Percentiles rank a stretch among this genome's conserved stretches.
phyloP scores from a whole-genome alignment of 2,888 invertebrate species.

The Atherix ibis region DNA sequence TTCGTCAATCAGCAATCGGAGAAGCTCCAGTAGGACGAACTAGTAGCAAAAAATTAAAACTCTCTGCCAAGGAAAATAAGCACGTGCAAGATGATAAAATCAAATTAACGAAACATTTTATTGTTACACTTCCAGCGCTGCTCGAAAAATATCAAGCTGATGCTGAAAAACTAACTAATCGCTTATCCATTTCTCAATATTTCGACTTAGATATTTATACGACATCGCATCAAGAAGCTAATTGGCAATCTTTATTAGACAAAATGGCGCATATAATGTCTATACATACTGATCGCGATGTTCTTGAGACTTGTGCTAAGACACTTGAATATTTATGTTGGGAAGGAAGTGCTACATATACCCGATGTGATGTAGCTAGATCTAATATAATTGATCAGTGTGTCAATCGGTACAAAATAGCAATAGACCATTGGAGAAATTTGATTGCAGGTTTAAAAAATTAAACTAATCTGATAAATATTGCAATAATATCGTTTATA shows the following conservation, averaged over 20 bases:
- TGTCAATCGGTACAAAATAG: slow-evolving; percentile 72
- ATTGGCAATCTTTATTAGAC: slow-evolving; percentile 67
- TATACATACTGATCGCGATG: slow-evolving; percentile 79
- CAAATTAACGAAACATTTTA: slow-evolving; percentile 88
- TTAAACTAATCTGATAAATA: too few species aligned
- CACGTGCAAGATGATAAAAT: slow-evolving; percentile 85
- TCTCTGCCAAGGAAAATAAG: slow-evolving; percentile 42
- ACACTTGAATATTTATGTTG: slow-evolving; percentile 81
- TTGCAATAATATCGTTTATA: too few species aligned
- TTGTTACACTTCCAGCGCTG: slow-evolving; percentile 73
- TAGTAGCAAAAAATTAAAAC: slow-evolving; percentile 60
- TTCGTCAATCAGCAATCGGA: slow-evolving; percentile 87
- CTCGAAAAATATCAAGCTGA: slow-evolving; percentile 92
- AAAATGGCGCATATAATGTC: slow-evolving; percentile 80
- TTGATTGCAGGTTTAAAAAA: slow-evolving; percentile 42
- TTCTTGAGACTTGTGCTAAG: slow-evolving; percentile 83
- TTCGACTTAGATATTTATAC: slow-evolving; percentile 97
- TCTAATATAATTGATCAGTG: slow-evolving; percentile 84
- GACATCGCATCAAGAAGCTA: slow-evolving; percentile 79
- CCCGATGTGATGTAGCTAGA: slow-evolving; percentile 77
- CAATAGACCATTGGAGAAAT: slow-evolving; percentile 71
- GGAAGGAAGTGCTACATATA: slow-evolving; percentile 75
- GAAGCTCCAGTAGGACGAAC: slow-evolving; percentile 95
- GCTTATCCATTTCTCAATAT: slow-evolving; percentile 85
- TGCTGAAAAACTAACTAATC: slow-evolving; percentile 88